Conservation (phyloP, 2,888 invertebrate genomes). For the Cepaea hortensis region DNA sequence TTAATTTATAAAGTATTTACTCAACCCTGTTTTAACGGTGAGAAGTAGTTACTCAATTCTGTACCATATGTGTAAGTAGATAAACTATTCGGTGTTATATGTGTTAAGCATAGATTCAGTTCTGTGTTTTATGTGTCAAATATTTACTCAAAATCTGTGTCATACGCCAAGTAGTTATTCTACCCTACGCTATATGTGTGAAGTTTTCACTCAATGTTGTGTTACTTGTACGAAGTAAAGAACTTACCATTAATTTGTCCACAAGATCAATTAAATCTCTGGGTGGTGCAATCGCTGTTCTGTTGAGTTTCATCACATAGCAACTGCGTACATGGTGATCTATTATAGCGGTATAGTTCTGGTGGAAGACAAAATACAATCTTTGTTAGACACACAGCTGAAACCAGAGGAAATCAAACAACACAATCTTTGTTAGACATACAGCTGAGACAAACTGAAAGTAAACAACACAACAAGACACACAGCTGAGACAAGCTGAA, state of each 20-base stretch:
- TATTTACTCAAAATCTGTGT: too few relatives aligned
- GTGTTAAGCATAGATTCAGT: too few relatives aligned
- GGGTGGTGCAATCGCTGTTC: conserved; percentile 86
- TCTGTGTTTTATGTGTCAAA: too few relatives aligned
- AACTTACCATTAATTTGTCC: conserved; percentile 85
- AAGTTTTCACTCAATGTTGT: not conserved
- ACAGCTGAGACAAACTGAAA: too few relatives aligned
- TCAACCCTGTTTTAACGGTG: too few relatives aligned
- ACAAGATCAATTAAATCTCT: conserved; percentile 87
- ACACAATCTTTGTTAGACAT: not conserved
- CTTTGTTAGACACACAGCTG: not conserved
- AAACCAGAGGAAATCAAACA: not conserved
- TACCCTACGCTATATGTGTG: too few relatives aligned
- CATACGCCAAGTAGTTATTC: too few relatives aligned
- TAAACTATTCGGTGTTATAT: too few relatives aligned
- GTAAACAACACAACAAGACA: not conserved
- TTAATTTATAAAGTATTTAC: too few relatives aligned
- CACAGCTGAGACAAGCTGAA: too few relatives aligned
- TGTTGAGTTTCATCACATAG: conserved; percentile 92
- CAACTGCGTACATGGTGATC: conserved; percentile 86
- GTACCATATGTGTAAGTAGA: too few relatives aligned
- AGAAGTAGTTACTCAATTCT: too few relatives aligned
- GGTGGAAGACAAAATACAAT: conserved; percentile 21
- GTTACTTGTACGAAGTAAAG: not conserved
- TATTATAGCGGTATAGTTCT: conserved; percentile 87